A percentile compares a stretch with the other conserved stretches of the same genome.
Conservation (phyloP, 2,888 invertebrate genomes). For the Petrolisthes manimaculis region DNA sequence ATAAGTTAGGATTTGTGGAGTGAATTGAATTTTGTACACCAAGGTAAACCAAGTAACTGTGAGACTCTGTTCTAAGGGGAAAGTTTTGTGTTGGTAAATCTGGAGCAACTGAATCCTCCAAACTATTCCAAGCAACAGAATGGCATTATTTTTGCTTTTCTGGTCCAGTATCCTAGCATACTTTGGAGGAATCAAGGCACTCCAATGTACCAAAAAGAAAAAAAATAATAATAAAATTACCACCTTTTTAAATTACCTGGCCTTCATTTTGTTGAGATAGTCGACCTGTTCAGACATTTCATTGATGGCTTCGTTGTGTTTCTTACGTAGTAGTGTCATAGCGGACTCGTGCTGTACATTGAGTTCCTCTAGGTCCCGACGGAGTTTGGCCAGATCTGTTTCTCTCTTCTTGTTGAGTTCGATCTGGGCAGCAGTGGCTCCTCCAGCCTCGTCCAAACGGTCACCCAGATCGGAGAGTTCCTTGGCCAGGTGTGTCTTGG, state of each 20-base stretch:
- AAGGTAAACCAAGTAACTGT: no score
- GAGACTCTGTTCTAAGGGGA: no score
- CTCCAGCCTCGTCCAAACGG: slow-evolving; percentile 74
- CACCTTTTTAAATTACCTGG: slow-evolving; percentile 79
- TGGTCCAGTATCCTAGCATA: no score
- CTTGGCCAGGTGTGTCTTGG: slow-evolving; percentile 68
- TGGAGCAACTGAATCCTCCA: neutral
- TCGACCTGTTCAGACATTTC: slow-evolving; percentile 99
- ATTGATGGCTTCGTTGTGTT: slow-evolving; percentile 88
- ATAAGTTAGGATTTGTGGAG: no score
- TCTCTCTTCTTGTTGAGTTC: slow-evolving; percentile 76
- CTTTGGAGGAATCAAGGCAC: no score
- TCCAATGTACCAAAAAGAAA: no score
- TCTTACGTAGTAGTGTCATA: slow-evolving; percentile 73
- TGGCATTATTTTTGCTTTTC: no score
- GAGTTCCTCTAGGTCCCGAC: slow-evolving; percentile 73
- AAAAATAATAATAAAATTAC: neutral
- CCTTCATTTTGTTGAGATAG: slow-evolving; percentile 98
- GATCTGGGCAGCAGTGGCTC: slow-evolving; percentile 73
- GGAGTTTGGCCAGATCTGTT: slow-evolving; percentile 74
- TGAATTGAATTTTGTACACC: no score
- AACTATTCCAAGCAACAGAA: neutral
- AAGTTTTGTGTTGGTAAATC: no score
- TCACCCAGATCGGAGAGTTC: slow-evolving; percentile 73
- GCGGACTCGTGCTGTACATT: slow-evolving; percentile 74